Percentiles rank a stretch among this genome's conserved stretches.
phyloP scores from a whole-genome alignment of 2,113 vertebrate species.

The Condylura cristata region DNA sequence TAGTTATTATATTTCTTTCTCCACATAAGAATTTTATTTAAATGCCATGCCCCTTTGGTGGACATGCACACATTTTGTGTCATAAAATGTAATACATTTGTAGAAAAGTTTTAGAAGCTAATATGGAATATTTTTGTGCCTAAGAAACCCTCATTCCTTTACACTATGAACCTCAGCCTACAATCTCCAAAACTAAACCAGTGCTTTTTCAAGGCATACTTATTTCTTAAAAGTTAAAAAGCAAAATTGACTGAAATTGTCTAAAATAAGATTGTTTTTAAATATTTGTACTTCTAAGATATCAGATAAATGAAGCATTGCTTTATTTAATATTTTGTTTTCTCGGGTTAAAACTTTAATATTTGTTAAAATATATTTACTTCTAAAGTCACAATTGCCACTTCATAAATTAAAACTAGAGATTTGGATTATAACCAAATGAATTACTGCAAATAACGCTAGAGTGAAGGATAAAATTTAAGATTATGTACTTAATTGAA shows the following conservation, averaged over 20 bases:
- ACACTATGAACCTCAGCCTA: not conserved
- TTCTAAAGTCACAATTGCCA: constrained; percentile 46
- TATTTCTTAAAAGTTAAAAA: constrained; percentile 45
- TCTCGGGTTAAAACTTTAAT: constrained; percentile 33
- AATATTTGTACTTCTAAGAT: not conserved
- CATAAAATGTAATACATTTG: constrained; percentile 1
- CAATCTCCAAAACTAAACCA: constrained; percentile 14
- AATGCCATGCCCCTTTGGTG: not conserved
- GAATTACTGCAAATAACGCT: constrained; percentile 17
- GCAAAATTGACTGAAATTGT: not conserved
- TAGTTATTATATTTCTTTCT: constrained; percentile 31
- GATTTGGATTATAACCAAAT: constrained; percentile 39
- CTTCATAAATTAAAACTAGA: constrained; percentile 18
- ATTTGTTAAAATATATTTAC: constrained; percentile 39
- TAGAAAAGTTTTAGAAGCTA: constrained; percentile 17
- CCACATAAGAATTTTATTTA: not conserved
- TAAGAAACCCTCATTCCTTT: constrained; percentile 14
- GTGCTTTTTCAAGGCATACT: not conserved
- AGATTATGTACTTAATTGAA: constrained; percentile 30
- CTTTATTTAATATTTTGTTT: constrained; percentile 8
- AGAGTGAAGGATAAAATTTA: constrained; percentile 14
- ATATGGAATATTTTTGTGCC: not conserved
- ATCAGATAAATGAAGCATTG: not conserved
- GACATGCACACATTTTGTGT: constrained; percentile 19
- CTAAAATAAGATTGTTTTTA: constrained; percentile 44